Conservation (phyloP, 2,797 vertebrate species). For the Rhinichthys osculus region DNA sequence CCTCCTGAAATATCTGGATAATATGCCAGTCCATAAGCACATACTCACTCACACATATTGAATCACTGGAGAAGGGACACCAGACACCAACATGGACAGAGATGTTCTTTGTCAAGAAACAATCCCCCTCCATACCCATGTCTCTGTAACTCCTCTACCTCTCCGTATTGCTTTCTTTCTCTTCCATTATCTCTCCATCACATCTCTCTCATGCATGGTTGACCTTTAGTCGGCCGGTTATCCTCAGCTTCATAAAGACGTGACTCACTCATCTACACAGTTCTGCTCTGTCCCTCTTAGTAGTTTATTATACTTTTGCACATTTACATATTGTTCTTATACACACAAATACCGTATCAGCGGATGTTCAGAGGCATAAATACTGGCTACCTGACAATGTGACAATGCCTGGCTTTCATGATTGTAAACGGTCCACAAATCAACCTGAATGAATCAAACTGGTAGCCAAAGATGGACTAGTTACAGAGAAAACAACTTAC, state of each 20-base stretch:
- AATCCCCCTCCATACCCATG: conserved; percentile 33
- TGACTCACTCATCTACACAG: conserved; percentile 33
- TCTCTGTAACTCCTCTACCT: conserved; percentile 37
- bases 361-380: background rate
- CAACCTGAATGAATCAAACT: background rate
- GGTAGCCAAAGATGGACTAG: background rate
- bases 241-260: conserved; percentile 51
- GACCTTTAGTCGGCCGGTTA: conserved; percentile 40
- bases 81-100: conserved; percentile 74
- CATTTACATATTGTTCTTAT: background rate
- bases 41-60: conserved; percentile 48
- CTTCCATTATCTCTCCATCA: conserved; percentile 54
- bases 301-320: background rate
- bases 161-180: conserved; percentile 41
- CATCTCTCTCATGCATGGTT: conserved; percentile 56
- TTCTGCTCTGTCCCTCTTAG: conserved; percentile 25
- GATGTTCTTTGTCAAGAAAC: conserved; percentile 74
- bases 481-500: background rate
- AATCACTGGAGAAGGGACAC: conserved; percentile 64
- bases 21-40: conserved; percentile 26
- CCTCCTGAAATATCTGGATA: conserved; percentile 41
- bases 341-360: background rate
- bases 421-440: background rate
- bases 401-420: background rate
- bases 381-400: background rate